Evolutionary conservation across 2,888 invertebrate genomes (phyloP).

Genomic region (Drosophila flavopinicola): DNA sequence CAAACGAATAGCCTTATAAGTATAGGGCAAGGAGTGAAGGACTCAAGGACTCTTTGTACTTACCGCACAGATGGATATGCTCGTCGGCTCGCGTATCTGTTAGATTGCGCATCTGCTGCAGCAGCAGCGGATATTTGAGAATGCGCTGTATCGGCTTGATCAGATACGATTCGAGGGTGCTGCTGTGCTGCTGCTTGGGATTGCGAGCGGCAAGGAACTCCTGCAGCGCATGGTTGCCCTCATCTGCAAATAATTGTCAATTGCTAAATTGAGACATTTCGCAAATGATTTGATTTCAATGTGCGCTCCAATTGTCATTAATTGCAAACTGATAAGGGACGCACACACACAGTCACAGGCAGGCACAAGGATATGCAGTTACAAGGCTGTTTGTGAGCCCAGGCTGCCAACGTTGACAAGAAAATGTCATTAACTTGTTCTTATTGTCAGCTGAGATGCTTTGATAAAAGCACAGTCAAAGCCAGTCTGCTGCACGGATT

Average conservation of each 20-base stretch:
- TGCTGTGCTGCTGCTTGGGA: conserved; percentile 98
- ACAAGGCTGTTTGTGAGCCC: conserved; percentile 26
- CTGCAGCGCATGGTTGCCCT: conserved; percentile 97
- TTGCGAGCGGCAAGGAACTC: conserved; percentile 97
- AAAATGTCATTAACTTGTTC: conserved; percentile 80
- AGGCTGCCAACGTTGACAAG: conserved; percentile 61
- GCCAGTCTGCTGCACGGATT: conserved; percentile 66
- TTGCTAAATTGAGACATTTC: conserved; percentile 70
- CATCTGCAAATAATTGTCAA: conserved; percentile 87
- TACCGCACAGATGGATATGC: conserved; percentile 96
- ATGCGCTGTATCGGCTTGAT: conserved; percentile 99
- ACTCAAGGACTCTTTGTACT: conserved; percentile 73
- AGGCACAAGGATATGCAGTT: conserved; percentile 56
- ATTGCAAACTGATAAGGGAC: conserved; percentile 43
- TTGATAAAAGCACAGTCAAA: conserved; percentile 77
- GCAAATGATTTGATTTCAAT: conserved; percentile 77
- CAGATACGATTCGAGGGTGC: conserved; percentile 98
- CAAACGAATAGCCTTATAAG: too few relatives aligned
- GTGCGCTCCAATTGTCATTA: conserved; percentile 60
- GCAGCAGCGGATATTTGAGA: conserved; percentile 96
- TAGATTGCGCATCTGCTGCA: conserved; percentile 97
- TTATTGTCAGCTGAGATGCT: conserved; percentile 74
- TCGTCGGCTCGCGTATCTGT: conserved; percentile 97
- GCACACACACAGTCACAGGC: not conserved
- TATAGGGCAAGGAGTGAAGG: too few relatives aligned